Evolutionary conservation across 2,113 vertebrate genomes (phyloP).

Genomic region (Semicossyphus pulcher): DNA sequence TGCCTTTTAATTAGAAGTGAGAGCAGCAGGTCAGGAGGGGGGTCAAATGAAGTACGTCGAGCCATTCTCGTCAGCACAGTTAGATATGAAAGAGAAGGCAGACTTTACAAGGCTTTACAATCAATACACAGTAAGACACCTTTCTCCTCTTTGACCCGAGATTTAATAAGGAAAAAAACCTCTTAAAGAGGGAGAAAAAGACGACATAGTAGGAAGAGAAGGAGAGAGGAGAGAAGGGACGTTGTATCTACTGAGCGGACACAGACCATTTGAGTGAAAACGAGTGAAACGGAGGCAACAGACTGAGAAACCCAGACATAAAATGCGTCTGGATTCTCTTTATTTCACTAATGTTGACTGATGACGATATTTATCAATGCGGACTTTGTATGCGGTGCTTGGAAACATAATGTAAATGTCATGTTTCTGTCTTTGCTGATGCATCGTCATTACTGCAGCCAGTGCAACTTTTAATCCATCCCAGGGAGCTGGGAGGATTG

Average conservation of each 20-base stretch:
- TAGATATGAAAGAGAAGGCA: too few species aligned
- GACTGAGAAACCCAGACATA: not conserved
- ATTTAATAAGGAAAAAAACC: not conserved
- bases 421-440: not conserved
- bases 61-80: too few species aligned
- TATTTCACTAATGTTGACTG: not conserved
- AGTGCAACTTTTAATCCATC: not conserved
- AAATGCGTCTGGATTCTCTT: not conserved
- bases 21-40: not conserved
- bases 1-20: not conserved
- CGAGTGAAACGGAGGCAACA: conserved; percentile 1
- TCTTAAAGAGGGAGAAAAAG: not conserved
- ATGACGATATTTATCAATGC: not conserved
- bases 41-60: not conserved
- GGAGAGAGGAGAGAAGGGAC: too few species aligned
- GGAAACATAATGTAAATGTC: not conserved
- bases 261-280: not conserved
- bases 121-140: too few species aligned
- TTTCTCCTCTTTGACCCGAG: not conserved
- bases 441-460: not conserved
- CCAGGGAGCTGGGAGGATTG: not conserved
- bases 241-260: not conserved
- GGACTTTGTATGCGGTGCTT: not conserved
- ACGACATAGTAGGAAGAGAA: too few species aligned
- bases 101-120: too few species aligned